These are phyloP conservation scores for Acromyrmex charruanus DNA, from an alignment of 1,140 invertebrate genomes.

Conservation along the genomic window DNA sequence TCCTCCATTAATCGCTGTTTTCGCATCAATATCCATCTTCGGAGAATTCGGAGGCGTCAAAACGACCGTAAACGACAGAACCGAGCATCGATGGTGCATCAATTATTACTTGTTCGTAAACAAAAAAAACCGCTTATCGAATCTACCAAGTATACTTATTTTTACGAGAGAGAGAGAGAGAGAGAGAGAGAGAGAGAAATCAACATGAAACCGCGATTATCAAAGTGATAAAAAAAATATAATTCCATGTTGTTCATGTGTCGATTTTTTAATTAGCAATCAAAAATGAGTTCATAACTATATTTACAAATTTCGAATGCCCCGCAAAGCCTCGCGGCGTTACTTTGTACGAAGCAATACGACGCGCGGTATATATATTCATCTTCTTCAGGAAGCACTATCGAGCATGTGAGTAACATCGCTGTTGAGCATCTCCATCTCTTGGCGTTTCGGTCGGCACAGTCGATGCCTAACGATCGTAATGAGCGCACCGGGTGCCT, in stretches of 20 bases:
- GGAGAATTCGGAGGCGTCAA: constrained; percentile 45
- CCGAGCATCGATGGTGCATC: neutral
- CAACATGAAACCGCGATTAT: neutral
- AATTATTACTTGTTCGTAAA: neutral
- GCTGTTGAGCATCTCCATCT: constrained; percentile 44
- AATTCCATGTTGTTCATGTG: neutral
- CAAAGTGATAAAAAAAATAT: neutral
- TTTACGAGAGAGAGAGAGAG: neutral
- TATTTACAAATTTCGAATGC: constrained; percentile 13
- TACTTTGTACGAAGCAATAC: constrained; percentile 12
- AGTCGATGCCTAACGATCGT: constrained; percentile 51
- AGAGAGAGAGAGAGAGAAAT: too few species aligned
- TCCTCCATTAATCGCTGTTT: constrained; percentile 43
- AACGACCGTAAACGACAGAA: constrained; percentile 2
- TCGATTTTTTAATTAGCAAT: constrained; percentile 8
- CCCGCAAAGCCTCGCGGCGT: neutral
- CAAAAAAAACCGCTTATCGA: neutral
- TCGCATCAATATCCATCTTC: constrained; percentile 15
- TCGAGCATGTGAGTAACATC: constrained; percentile 37
- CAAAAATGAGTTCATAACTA: neutral
- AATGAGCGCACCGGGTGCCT: constrained; percentile 60
- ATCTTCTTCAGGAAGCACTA: constrained; percentile 58
- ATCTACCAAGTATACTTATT: neutral
- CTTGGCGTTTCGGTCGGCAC: constrained; percentile 10
- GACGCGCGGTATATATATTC: constrained; percentile 16